A percentile compares a stretch with the other conserved stretches of the same genome.
Conservation (phyloP, 2,888 invertebrate genomes). For the Apodemia zela region DNA sequence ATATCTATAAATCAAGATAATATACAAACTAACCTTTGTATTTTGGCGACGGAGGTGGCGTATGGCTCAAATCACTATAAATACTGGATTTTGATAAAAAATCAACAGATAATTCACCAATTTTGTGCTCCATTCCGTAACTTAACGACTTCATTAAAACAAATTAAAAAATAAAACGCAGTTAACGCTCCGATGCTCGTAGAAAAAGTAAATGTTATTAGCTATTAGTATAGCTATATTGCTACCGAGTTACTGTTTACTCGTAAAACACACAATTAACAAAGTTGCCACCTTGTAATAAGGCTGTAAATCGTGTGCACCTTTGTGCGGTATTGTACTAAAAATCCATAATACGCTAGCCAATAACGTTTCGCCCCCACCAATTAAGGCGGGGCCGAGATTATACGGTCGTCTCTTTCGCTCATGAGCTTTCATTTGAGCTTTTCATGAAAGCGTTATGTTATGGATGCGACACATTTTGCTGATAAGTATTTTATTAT, state of each 20-base stretch:
- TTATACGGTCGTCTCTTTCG: conserved; percentile 60
- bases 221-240: conserved; percentile 9
- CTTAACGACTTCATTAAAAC: conserved; percentile 46
- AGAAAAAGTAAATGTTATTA: conserved; percentile 50
- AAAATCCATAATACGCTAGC: conserved; percentile 72
- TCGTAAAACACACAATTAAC: conserved; percentile 17
- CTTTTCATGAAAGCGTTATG: conserved; percentile 40
- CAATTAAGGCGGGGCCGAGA: conserved; percentile 62
- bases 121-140: conserved; percentile 45
- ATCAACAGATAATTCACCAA: conserved; percentile 50
- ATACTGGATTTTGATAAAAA: conserved; percentile 43
- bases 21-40: conserved; percentile 51
- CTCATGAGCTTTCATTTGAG: conserved; percentile 55
- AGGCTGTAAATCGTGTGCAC: conserved; percentile 25
- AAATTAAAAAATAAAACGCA: conserved; percentile 35
- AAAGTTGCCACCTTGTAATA: conserved; percentile 20
- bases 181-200: conserved; percentile 35
- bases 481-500: conserved; percentile 25
- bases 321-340: conserved; percentile 41
- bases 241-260: conserved; percentile 5
- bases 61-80: conserved; percentile 41
- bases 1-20: no score
- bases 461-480: conserved; percentile 30
- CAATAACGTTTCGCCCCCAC: conserved; percentile 69
- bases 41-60: conserved; percentile 63